phyloP scores from a whole-genome alignment of 2,113 vertebrate genomes.

The Megaptera novaeangliae region DNA sequence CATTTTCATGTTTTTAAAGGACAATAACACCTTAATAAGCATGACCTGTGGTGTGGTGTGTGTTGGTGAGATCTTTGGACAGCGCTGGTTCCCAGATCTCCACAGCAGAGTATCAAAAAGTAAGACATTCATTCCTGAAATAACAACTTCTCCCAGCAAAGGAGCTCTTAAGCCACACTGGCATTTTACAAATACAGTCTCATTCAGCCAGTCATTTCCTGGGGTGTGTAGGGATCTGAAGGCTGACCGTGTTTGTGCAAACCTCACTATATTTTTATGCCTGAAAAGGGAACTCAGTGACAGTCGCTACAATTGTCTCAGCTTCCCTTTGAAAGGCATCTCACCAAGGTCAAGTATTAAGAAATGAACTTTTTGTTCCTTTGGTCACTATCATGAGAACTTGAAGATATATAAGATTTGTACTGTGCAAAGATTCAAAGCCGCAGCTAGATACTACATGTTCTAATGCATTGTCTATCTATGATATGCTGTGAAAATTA shows the following conservation, averaged over 20 bases:
- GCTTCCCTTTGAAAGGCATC: neutral
- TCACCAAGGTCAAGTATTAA: neutral
- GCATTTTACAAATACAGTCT: neutral
- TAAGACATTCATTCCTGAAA: neutral
- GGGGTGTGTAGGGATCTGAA: neutral
- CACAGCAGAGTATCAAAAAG: neutral
- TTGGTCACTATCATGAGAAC: neutral
- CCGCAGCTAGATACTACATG: neutral
- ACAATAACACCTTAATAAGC: neutral
- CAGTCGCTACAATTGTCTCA: neutral
- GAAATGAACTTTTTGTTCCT: neutral
- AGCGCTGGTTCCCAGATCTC: neutral
- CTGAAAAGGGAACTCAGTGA: neutral
- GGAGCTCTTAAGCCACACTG: neutral
- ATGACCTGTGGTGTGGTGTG: neutral
- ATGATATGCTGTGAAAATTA: neutral
- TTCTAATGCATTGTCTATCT: neutral
- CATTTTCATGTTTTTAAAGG: neutral
- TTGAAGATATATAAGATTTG: neutral
- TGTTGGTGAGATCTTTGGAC: neutral
- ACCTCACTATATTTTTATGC: neutral
- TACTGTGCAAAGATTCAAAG: neutral
- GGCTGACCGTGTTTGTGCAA: neutral
- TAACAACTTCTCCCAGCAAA: neutral
- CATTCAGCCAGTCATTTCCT: neutral